Base-by-base conservation (phyloP, 2,888 invertebrate species). In the Apotomis capreana region DNA sequence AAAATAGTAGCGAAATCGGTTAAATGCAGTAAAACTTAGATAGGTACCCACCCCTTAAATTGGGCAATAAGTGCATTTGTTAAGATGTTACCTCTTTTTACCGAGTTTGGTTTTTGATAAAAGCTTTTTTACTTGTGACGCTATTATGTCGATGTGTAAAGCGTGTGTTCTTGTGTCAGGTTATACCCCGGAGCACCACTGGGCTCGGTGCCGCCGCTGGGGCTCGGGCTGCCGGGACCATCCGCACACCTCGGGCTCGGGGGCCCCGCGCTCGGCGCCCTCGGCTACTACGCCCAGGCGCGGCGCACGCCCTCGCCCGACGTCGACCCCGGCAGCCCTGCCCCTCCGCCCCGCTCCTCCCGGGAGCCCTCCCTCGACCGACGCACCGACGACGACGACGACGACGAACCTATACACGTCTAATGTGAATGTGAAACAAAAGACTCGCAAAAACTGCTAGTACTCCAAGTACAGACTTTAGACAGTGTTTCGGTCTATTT, bases 211-310 rank as follows among this genome's bases (percentile, higher is more conserved):
- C 94, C 85, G 76, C 95, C 91, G 26, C 84, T 94, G 40, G 94
- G 94, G 36, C 90, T 95, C 79, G 95, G 95, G 60, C 89, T 96
- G 69, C 95, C 95, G 4, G 95, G 95, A 6, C 95, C 96, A 3
- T 95, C 95, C 69, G 95, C 96, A 49, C 95, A 95, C 79, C 88
- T 96, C 13, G 95, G 95, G 9, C 88, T 96, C 13, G 95, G 96
- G 10, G 96, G 95, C 71, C 96, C 96, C 76, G 96, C 94, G 81
- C 94, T 96, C 36, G 87, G 94, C 61, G 89, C 94, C 77, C 83
- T 94, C 78, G 87, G 92, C 80, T 87, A 94, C 90, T 89, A 94
- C 84, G 87, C 94, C 84, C 85, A 94, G 87, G 84, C 92, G 77
- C 87, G 91, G 52, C 89, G 94, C 81, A 81, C 93, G 26, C 94